Evolutionary conservation across 2,888 invertebrate species (phyloP).

Genomic region (Trachelus stipa): DNA sequence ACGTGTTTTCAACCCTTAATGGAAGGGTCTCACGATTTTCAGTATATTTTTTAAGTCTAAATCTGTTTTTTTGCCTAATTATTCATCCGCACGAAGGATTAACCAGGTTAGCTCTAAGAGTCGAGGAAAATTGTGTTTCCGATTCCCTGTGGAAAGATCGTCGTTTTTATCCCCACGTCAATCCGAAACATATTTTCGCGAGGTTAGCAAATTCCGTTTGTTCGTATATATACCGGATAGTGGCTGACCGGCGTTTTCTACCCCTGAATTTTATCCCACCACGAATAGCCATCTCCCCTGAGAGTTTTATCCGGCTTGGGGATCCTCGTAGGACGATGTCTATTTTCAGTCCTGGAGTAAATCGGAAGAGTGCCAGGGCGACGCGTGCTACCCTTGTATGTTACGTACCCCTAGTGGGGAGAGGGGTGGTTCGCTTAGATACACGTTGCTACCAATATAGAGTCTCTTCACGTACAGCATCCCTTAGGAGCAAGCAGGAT

Average conservation of each 20-base stretch:
- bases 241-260: slow-evolving; percentile 44
- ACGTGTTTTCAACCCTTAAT: too few relatives aligned
- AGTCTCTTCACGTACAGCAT: too few relatives aligned
- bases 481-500: background rate
- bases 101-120: too few relatives aligned
- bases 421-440: too few relatives aligned
- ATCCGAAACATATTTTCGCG: slow-evolving; percentile 64
- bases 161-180: slow-evolving; percentile 25
- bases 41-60: too few relatives aligned
- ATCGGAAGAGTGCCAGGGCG: background rate
- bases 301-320: slow-evolving; percentile 42
- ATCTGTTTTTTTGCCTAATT: background rate
- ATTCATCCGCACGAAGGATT: too few relatives aligned
- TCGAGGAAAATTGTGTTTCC: too few relatives aligned
- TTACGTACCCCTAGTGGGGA: too few relatives aligned
- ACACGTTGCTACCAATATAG: too few relatives aligned
- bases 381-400: background rate
- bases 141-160: too few relatives aligned
- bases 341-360: slow-evolving; percentile 31
- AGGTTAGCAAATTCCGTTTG: slow-evolving; percentile 59
- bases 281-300: slow-evolving; percentile 31
- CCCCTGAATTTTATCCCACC: slow-evolving; percentile 34
- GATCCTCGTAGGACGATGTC: slow-evolving; percentile 18
- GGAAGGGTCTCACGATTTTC: too few relatives aligned
- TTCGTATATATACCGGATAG: slow-evolving; percentile 30